These are phyloP conservation scores for Pristionchus japonicus DNA, from an alignment of 2,888 invertebrate species.

Conservation along the genomic window DNA sequence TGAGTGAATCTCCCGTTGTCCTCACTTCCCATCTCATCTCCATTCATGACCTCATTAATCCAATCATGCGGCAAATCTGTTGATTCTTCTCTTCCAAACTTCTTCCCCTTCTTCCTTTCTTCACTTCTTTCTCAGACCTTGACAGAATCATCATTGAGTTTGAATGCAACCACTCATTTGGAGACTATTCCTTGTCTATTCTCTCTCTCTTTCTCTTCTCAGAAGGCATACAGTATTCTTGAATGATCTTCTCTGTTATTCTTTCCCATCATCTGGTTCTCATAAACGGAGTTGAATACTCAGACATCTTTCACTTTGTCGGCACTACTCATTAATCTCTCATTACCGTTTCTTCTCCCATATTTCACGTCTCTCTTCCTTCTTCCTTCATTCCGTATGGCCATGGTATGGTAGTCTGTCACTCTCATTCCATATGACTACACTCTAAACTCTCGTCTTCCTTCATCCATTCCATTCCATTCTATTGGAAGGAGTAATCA, in stretches of 20 bases:
- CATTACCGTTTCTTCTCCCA: background rate
- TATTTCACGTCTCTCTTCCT: background rate
- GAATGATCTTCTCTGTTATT: background rate
- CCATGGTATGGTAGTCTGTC: too few relatives aligned
- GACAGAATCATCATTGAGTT: background rate
- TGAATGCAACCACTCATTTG: conserved; percentile 8
- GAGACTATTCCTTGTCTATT: background rate
- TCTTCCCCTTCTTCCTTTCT: background rate
- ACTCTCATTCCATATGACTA: background rate
- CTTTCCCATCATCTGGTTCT: conserved; percentile 25
- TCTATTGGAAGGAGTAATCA: background rate
- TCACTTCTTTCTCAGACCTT: background rate
- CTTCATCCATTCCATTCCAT: background rate
- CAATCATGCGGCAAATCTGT: conserved; percentile 19
- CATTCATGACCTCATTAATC: conserved; percentile 24
- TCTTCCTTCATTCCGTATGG: background rate
- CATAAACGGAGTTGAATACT: background rate
- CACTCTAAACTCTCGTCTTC: too few relatives aligned
- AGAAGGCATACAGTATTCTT: background rate
- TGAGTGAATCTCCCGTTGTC: background rate
- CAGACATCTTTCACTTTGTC: conserved; percentile 1
- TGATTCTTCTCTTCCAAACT: conserved; percentile 11
- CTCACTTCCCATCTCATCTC: background rate
- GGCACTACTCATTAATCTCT: background rate
- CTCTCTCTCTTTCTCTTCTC: background rate